phyloP scores from a whole-genome alignment of 2,888 invertebrate genomes.

The Pterostichus niger region DNA sequence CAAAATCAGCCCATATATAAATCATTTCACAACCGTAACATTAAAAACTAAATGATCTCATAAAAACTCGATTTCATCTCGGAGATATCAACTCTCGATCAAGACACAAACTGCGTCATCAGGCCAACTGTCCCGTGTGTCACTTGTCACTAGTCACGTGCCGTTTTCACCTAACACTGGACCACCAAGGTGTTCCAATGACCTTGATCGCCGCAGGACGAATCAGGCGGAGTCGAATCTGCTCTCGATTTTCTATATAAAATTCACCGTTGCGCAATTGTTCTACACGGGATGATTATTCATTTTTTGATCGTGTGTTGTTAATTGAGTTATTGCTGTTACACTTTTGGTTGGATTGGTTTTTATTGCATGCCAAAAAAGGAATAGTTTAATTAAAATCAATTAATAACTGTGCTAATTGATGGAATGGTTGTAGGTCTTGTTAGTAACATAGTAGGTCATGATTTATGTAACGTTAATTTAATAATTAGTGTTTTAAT shows the following conservation, averaged over 20 bases:
- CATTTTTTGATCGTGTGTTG: not conserved
- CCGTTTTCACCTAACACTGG: not conserved
- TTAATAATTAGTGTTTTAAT: too few species aligned
- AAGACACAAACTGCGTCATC: not conserved
- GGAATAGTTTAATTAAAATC: too few species aligned
- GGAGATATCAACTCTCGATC: too few species aligned
- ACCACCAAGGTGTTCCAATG: not conserved
- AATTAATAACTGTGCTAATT: too few species aligned
- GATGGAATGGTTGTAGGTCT: too few species aligned
- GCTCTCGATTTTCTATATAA: not conserved
- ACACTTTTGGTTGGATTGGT: too few species aligned
- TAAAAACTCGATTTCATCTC: conserved; percentile 3
- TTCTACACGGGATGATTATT: not conserved
- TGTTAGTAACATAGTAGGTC: too few species aligned
- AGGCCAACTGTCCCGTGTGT: not conserved
- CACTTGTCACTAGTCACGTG: not conserved
- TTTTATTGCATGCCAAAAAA: too few species aligned
- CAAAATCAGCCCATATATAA: not conserved
- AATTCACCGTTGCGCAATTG: not conserved
- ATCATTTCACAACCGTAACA: not conserved
- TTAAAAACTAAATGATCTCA: not conserved
- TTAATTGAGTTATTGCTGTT: too few species aligned
- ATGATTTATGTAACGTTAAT: too few species aligned
- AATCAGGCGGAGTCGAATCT: conserved; percentile 3
- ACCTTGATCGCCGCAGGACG: not conserved